A percentile compares a stretch with the other conserved stretches of the same genome.
phyloP scores from a whole-genome alignment of 2,888 invertebrate species.

The Lordiphosa fenestrarum region DNA sequence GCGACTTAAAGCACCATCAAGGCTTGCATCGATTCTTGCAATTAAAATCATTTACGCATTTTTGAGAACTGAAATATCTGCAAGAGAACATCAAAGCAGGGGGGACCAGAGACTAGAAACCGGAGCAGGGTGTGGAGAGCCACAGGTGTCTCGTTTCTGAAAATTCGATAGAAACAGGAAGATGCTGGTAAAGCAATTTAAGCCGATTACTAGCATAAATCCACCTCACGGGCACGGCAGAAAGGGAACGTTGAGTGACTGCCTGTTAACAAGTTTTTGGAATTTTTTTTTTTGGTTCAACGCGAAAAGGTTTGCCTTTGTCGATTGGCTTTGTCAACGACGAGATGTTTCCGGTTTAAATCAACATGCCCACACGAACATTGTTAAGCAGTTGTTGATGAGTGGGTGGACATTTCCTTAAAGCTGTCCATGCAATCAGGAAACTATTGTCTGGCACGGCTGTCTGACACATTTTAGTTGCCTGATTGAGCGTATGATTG shows the following conservation, averaged over 20 bases:
- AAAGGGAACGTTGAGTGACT: too few species aligned
- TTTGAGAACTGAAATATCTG: neutral
- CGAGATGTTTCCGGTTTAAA: constrained; percentile 17
- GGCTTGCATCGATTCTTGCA: constrained; percentile 26
- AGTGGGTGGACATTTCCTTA: constrained; percentile 51
- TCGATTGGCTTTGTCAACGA: constrained; percentile 40
- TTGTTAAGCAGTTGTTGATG: constrained; percentile 4
- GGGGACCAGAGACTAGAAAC: too few species aligned
- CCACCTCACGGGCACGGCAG: too few species aligned
- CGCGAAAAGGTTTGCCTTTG: constrained; percentile 40
- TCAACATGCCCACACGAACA: constrained; percentile 3
- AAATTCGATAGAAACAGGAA: constrained; percentile 4
- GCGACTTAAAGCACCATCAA: constrained; percentile 6
- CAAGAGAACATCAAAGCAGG: constrained; percentile 19
- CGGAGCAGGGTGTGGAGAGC: neutral
- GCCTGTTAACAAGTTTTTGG: too few species aligned
- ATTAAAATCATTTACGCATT: constrained; percentile 27
- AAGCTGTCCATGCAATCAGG: constrained; percentile 62
- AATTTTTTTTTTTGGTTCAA: constrained; percentile 18
- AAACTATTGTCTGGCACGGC: constrained; percentile 55
- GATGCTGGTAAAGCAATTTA: constrained; percentile 47
- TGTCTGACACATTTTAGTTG: constrained; percentile 40
- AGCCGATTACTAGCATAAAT: constrained; percentile 58
- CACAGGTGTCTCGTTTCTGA: constrained; percentile 9
- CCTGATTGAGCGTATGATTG: constrained; percentile 67